Conservation (phyloP, 2,113 vertebrate species). For the Piaya cayana region DNA sequence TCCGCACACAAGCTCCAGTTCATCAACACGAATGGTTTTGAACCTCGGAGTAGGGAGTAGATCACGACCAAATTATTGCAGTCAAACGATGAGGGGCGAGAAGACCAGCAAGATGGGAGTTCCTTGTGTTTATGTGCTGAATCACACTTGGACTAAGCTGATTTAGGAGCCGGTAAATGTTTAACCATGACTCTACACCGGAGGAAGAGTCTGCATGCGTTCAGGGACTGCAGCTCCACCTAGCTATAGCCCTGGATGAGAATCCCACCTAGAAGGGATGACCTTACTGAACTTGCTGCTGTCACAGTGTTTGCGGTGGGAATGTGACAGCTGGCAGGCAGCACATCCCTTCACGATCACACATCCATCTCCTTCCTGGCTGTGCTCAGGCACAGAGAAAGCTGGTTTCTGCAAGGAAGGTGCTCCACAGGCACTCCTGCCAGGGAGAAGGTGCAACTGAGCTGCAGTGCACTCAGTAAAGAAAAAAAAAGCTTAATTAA, state of each 20-base stretch:
- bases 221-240: background rate
- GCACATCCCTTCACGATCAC: background rate
- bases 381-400: background rate
- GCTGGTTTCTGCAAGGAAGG: background rate
- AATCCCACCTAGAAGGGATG: background rate
- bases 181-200: background rate
- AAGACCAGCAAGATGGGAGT: background rate
- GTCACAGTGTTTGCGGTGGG: fast-evolving
- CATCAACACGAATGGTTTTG: fast-evolving
- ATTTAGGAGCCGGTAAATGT: background rate
- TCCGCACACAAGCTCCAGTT: background rate
- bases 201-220: background rate
- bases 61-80: background rate
- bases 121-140: background rate
- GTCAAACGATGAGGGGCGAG: fast-evolving
- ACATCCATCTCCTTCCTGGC: fast-evolving
- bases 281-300: background rate
- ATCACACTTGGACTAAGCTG: background rate
- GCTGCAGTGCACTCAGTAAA: background rate
- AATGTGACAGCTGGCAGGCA: background rate
- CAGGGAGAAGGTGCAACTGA: background rate
- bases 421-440: background rate
- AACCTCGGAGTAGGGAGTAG: background rate
- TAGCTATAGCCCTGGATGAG: background rate
- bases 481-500: background rate